Evolutionary conservation across 2,888 invertebrate genomes (phyloP).

Genomic region (Lasioglossum lativentre): DNA sequence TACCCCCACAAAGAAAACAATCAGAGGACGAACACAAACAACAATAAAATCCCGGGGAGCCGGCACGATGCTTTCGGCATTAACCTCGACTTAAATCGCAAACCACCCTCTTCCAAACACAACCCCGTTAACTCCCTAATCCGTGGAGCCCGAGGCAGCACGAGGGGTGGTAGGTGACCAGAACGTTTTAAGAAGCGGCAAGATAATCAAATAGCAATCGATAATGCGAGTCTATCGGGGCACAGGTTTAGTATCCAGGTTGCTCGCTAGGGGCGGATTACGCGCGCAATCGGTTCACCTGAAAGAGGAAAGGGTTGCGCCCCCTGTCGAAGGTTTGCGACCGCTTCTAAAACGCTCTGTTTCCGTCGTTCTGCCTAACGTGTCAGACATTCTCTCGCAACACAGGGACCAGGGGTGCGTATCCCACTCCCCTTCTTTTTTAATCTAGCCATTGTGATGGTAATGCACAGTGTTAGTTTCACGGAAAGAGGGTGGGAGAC

Average conservation of each 20-base stretch:
- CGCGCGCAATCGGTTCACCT: conserved; percentile 73
- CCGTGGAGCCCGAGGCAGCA: not conserved
- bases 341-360: conserved; percentile 74
- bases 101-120: not conserved
- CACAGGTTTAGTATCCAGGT: conserved; percentile 40
- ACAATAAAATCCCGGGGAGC: not conserved
- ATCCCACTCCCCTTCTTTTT: conserved; percentile 73
- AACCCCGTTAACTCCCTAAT: not conserved
- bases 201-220: conserved; percentile 54
- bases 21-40: not conserved
- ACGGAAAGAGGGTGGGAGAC: conserved; percentile 61
- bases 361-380: conserved; percentile 70
- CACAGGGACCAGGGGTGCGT: conserved; percentile 59
- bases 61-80: not conserved
- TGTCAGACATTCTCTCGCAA: conserved; percentile 69
- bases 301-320: conserved; percentile 67
- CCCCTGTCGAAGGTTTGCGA: conserved; percentile 53
- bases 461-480: conserved; percentile 82
- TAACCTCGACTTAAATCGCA: not conserved
- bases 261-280: conserved; percentile 58
- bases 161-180: not conserved
- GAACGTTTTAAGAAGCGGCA: conserved; percentile 3
- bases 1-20: not conserved
- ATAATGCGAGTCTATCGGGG: conserved; percentile 24
- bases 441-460: conserved; percentile 81